A percentile compares a stretch with the other conserved stretches of the same genome.
These are phyloP conservation scores for Anorthoa munda DNA, from an alignment of 2,888 invertebrate genomes.

Conservation along the genomic window DNA sequence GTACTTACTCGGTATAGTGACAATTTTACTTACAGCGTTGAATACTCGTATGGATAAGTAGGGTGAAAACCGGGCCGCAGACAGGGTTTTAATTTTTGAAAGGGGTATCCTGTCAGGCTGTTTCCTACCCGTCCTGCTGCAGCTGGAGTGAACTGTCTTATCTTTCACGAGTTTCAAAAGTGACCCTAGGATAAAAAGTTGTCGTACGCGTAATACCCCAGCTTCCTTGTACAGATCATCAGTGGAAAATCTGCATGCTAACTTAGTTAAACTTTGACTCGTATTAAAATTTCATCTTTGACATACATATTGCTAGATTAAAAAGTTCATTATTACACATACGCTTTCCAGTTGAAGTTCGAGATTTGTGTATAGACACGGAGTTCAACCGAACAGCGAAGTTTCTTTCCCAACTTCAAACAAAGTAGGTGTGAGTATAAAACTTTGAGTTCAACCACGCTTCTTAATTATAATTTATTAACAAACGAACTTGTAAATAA, in stretches of 20 bases:
- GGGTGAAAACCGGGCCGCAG: no score
- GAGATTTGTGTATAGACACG: conserved; percentile 12
- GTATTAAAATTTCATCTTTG: conserved; percentile 44
- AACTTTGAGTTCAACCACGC: conserved; percentile 43
- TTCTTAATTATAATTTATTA: conserved; percentile 61
- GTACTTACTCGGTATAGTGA: no score
- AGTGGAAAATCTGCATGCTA: conserved; percentile 35
- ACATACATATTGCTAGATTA: conserved; percentile 48
- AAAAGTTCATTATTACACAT: conserved; percentile 48
- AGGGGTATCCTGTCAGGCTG: no score
- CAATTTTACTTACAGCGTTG: no score
- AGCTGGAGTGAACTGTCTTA: no score
- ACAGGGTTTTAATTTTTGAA: no score
- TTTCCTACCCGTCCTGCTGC: no score
- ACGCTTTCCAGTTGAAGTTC: conserved; percentile 28
- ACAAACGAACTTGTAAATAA: conserved; percentile 50
- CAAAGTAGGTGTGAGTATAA: conserved; percentile 51
- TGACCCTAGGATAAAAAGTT: no score
- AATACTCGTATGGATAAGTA: no score
- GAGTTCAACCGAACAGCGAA: conserved; percentile 32
- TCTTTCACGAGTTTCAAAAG: no score
- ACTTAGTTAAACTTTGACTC: conserved; percentile 34
- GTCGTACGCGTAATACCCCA: no score
- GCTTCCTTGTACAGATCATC: no score
- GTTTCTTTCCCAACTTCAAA: conserved; percentile 51